Percentiles rank a stretch among this genome's conserved stretches.
phyloP scores from a whole-genome alignment of 2,113 vertebrate species.

The Cyprinus carpio region DNA sequence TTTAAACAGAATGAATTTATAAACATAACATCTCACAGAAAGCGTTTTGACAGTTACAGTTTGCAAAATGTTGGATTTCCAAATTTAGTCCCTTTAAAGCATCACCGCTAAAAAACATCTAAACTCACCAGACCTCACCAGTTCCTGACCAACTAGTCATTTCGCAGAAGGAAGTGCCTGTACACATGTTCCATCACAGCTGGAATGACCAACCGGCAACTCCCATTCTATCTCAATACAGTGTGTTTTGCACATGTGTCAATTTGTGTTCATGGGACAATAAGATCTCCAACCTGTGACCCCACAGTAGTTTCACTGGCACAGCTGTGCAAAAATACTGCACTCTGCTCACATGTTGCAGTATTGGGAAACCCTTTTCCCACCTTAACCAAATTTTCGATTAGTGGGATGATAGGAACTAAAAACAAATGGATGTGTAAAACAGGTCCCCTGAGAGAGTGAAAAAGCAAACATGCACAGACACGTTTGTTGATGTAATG shows the following conservation, averaged over 20 bases:
- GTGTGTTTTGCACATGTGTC: background rate
- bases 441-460: conserved; percentile 6
- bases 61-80: background rate
- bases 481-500: conserved; percentile 23
- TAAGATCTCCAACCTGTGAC: background rate
- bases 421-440: conserved; percentile 27
- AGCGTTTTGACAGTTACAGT: background rate
- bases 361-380: background rate
- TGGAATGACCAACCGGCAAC: background rate
- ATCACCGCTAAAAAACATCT: too few relatives aligned
- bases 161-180: background rate
- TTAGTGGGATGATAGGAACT: conserved; percentile 10
- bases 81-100: background rate
- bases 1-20: background rate
- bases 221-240: background rate
- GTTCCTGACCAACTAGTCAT: background rate
- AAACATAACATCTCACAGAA: background rate
- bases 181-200: background rate
- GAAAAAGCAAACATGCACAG: conserved; percentile 31
- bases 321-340: background rate
- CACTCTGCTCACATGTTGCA: background rate
- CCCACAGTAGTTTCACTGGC: too few relatives aligned
- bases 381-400: background rate
- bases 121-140: too few relatives aligned
- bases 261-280: background rate